A percentile compares a stretch with the other conserved stretches of the same genome.
Evolutionary conservation across 1,140 invertebrate genomes (phyloP).

Genomic region (Akabosia matsudoensis): DNA sequence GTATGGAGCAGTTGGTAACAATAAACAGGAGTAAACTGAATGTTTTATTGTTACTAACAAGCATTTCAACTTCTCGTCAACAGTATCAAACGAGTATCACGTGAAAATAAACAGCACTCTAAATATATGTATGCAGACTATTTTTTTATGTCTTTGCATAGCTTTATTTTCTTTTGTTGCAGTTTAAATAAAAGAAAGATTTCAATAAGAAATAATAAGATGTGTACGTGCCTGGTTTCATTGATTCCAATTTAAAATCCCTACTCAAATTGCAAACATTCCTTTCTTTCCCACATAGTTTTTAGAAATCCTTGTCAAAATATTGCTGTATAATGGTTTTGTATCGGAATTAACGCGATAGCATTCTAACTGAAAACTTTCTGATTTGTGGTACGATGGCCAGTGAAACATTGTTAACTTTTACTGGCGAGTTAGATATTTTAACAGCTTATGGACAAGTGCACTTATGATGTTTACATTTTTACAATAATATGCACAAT

Average conservation of each 20-base stretch:
- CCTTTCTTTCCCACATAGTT: not conserved
- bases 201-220: not conserved
- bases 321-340: not conserved
- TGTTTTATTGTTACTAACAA: constrained; percentile 19
- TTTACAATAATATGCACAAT: not conserved
- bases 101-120: not conserved
- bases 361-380: too few relatives aligned
- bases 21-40: constrained; percentile 8
- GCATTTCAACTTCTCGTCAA: constrained; percentile 20
- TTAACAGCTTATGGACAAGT: not conserved
- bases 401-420: too few relatives aligned
- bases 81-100: constrained; percentile 14
- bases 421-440: too few relatives aligned
- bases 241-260: not conserved
- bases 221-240: constrained; percentile 3
- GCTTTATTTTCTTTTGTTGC: not conserved
- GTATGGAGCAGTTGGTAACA: constrained; percentile 24
- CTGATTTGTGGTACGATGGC: too few relatives aligned
- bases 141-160: too few relatives aligned
- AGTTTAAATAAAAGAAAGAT: too few relatives aligned
- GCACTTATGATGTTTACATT: not conserved
- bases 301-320: not conserved
- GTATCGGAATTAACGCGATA: not conserved
- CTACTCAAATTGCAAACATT: not conserved
- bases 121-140: not conserved